Evolutionary conservation across 2,113 vertebrate genomes (phyloP), one percentile per base, ranked within the genome.

Genomic region (Dolichallabes microphthalmus): DNA sequence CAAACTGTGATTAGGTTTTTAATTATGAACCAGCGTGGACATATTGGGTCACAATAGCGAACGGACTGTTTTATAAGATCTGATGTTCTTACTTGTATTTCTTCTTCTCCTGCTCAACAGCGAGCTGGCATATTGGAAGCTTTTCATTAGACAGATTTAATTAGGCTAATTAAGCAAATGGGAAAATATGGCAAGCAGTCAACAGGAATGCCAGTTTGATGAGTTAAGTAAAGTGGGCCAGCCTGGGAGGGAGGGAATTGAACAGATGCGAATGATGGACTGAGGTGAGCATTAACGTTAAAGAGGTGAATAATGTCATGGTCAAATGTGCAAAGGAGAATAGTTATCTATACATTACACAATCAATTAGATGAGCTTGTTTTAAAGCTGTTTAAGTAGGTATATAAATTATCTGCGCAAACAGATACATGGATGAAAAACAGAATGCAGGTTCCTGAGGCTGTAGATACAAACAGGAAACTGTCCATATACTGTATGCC

Each of bases 61-160:
- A 57, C n/a, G 32, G n/a, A 82, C 75, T 4, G 25, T 69, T 85
- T 58, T 66, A 68, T 76, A 68, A 85, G 83, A 82, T 53, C 14
- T 73, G 61, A 80, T 45, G 30, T 35, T 22, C n/a, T 27, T 45
- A 50, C 22, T 60, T 50, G 55, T 55, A 3, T 50, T 83, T 73
- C 2, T 74, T 61, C 32, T n/a, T 8, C 66, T 35, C 14, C 53
- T 8, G 68, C 69, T 20, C 8, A 45, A 73, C n/a, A 71, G 63
- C 0, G 30, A 58, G 53, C 22, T 35, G 82, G 53, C 64, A 25
- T 81, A 68, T 45, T 66, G 73, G 79, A 58, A 50, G 82, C 50
- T 78, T 85, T 89, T 83, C 77, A 87, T 87, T 87, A 87, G 50
- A 35, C 4, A 13, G 66, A 85, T 89, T 85, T 87, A 85, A 86